Evolutionary conservation across 2,888 invertebrate species (phyloP), one percentile per base, ranked within the genome.

Genomic region (Thalpophila matura): DNA sequence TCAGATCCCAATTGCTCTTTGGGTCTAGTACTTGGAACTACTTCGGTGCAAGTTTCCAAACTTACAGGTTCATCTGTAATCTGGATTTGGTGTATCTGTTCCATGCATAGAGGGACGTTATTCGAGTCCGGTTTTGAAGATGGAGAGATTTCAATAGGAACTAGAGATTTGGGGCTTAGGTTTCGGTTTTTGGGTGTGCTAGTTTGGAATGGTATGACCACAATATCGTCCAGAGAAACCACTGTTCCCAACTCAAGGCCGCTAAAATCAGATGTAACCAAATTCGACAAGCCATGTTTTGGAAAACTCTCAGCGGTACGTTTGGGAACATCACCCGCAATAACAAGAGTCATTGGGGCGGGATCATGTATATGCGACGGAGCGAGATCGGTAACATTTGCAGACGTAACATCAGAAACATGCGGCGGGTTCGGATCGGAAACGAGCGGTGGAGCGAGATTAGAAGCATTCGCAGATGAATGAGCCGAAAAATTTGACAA

Each of bases 401-500:
- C 49, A 49, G 49, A 49, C 22, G 37, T 49, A 51, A 51, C 51
- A 53, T 50, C 27, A 37, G 27, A 50, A 50, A 27, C 50, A 27
- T 50, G 49, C 35, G 49, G 49, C 26, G 38, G 38, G 50, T 37
- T 38, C 26, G 20, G 16, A 50, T 50, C 12, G 26, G 20, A 29
- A 50, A 38, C 27, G 26, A 3, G 37, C 18, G 50, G 43, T 31
- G 26, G n/a, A n/a, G n/a, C n/a, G n/a, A n/a, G n/a, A n/a, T n/a
- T n/a, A n/a, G n/a, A n/a, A 49, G 22, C 49, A 50, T 50, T 50
- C 37, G 37, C 38, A 50, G 35, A 35, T 51, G 45, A 26, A 55
- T 35, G 55, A 33, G 46, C 37, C 56, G 46, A 56, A 56, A 56
- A 10, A 56, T 46, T 37, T 56, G 31, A 56, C 46, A 46, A 56